Evolutionary conservation across 1,140 invertebrate species (phyloP), one percentile per base, ranked within the genome.

Genomic region (Mizuhopecten yessoensis): DNA sequence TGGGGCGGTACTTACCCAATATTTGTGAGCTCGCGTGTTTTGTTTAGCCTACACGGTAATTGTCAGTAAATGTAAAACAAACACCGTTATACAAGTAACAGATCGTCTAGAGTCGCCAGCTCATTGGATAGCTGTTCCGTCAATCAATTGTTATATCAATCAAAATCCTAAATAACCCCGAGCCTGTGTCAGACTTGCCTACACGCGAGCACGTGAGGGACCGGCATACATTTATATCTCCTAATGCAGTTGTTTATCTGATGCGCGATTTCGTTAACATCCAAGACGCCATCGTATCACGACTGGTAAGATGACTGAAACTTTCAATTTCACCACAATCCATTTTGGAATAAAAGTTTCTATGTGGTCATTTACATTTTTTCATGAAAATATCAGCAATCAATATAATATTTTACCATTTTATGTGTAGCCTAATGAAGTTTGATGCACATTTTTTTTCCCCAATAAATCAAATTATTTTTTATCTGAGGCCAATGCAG

Each of bases 141-240:
- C 57, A 75, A 75, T 75, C 57, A 75, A 75, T 75, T 75, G 57
- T 75, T 75, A 75, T 75, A 75, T 75, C 57, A 75, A 75, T 75
- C 57, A 75, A n/a, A 29, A n/a, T 75, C 57, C 23, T 29, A 29
- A 75, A 75, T 75, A 75, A 75, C 57, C 57, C n/a, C n/a, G 29
- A 75, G 57, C 57, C n/a, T 75, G n/a, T 75, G 57, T 29, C 57
- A 29, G 57, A 5, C 57, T 57, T 11, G 45, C 15, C 13, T 23
- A 20, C 45, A 57, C 45, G 17, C 23, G 45, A 11, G 13, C n/a
- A n/a, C n/a, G n/a, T n/a, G n/a, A n/a, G 11, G 3, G 45, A 49
- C 45, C 45, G 45, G 45, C 45, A 1, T 49, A 49, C 1, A 1
- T 49, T 2, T 20, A 49, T 1, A n/a, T n/a, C 45, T 39, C 36